Conservation (phyloP, 2,797 vertebrate genomes). For the Poecilia velifera region DNA sequence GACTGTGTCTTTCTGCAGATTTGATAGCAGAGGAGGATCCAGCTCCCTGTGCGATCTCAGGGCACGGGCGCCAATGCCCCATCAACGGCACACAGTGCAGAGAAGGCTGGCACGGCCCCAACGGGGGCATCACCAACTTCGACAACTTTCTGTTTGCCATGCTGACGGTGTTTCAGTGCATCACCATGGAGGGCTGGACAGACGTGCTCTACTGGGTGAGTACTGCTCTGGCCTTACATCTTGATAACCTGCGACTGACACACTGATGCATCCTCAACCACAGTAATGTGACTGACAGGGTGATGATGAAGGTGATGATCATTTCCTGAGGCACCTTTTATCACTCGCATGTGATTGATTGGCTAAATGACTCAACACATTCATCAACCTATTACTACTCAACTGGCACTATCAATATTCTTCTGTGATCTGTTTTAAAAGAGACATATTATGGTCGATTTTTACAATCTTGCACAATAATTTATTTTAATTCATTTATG, state of each 20-base stretch:
- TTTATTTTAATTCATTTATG: no score
- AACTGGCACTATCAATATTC: constrained; percentile 16
- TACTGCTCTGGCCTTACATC: constrained; percentile 1
- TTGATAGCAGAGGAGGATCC: constrained; percentile 91
- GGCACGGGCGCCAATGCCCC: constrained; percentile 92
- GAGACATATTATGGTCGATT: not conserved
- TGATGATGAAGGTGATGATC: constrained; percentile 59
- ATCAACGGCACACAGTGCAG: constrained; percentile 92
- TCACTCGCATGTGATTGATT: constrained; percentile 59
- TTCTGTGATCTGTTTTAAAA: constrained; percentile 17
- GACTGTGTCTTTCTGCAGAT: constrained; percentile 69
- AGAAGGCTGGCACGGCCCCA: constrained; percentile 96
- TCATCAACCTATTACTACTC: constrained; percentile 28
- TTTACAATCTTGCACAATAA: not conserved
- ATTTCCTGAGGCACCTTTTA: constrained; percentile 55
- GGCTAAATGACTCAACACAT: constrained; percentile 47
- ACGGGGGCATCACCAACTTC: constrained; percentile 97
- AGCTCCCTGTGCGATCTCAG: constrained; percentile 96
- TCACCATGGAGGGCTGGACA: constrained; percentile 99
- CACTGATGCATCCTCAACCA: constrained; percentile 34
- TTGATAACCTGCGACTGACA: constrained; percentile 41
- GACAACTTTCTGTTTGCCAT: constrained; percentile 99
- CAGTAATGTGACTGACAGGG: constrained; percentile 54
- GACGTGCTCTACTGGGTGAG: constrained; percentile 99
- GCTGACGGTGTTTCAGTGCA: constrained; percentile 99